A percentile compares a stretch with the other conserved stretches of the same genome.
Evolutionary conservation across 2,888 invertebrate genomes (phyloP).

Genomic region (Eupithecia pulchellata): DNA sequence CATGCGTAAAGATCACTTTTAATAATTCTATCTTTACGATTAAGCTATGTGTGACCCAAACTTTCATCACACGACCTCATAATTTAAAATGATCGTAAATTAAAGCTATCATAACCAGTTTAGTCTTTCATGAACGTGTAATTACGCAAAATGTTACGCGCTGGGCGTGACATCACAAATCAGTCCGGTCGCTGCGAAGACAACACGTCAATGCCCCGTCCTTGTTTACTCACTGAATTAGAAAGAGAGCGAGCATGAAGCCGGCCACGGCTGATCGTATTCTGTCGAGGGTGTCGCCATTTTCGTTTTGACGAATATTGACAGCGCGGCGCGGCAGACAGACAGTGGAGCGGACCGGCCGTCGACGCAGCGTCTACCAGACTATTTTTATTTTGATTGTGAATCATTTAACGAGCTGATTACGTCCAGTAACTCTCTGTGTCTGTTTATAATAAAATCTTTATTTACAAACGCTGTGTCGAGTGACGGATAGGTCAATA

Average conservation of each 20-base stretch:
- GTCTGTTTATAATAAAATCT: slow-evolving; percentile 65
- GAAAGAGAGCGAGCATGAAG: slow-evolving; percentile 62
- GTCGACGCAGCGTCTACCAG: slow-evolving; percentile 81
- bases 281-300: slow-evolving; percentile 89
- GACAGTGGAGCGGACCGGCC: slow-evolving; percentile 69
- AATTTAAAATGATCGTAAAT: slow-evolving; percentile 74
- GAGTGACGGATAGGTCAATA: slow-evolving; percentile 66
- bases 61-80: slow-evolving; percentile 77
- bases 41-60: slow-evolving; percentile 71
- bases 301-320: slow-evolving; percentile 91
- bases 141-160: slow-evolving; percentile 86
- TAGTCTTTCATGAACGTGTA: slow-evolving; percentile 76
- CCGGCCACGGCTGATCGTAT: slow-evolving; percentile 81
- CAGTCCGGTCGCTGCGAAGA: slow-evolving; percentile 79
- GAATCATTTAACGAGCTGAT: slow-evolving; percentile 75
- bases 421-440: slow-evolving; percentile 61
- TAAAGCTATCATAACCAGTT: slow-evolving; percentile 82
- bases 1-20: slow-evolving; percentile 81
- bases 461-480: slow-evolving; percentile 65
- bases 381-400: slow-evolving; percentile 85
- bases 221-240: slow-evolving; percentile 52
- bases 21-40: slow-evolving; percentile 67
- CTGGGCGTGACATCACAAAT: slow-evolving; percentile 86
- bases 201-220: slow-evolving; percentile 72
- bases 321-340: slow-evolving; percentile 87